A percentile compares a stretch with the other conserved stretches of the same genome.
Evolutionary conservation across 2,888 invertebrate species (phyloP).

Genomic region (Apamea monoglypha): DNA sequence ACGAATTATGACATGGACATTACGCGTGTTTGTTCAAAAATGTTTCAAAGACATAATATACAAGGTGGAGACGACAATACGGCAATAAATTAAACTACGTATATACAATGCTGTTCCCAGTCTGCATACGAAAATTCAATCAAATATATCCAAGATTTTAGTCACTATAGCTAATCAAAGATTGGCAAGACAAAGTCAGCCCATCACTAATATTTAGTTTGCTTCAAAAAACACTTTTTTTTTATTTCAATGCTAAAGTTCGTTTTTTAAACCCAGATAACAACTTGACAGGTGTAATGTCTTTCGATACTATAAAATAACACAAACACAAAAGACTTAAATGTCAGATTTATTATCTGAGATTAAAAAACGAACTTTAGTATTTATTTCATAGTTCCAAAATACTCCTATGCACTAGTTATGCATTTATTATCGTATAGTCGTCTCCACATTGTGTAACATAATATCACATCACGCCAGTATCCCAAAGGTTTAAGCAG

Average conservation of each 20-base stretch:
- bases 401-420: no score
- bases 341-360: no score
- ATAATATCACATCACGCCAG: not conserved
- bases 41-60: conserved; percentile 16
- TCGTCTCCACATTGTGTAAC: not conserved
- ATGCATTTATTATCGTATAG: no score
- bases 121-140: not conserved
- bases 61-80: not conserved
- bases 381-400: no score
- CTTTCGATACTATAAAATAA: no score
- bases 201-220: not conserved
- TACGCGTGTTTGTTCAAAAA: conserved; percentile 33
- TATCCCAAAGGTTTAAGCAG: no score
- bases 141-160: not conserved
- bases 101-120: not conserved
- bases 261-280: no score
- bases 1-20: conserved; percentile 58
- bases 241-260: no score
- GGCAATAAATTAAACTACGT: not conserved
- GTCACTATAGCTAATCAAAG: not conserved
- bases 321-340: no score
- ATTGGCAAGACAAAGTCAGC: not conserved
- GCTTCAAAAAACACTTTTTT: no score
- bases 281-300: no score
- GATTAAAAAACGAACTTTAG: no score